These are phyloP conservation scores for Anthoptus insignis DNA, from an alignment of 2,888 invertebrate genomes.

Conservation along the genomic window DNA sequence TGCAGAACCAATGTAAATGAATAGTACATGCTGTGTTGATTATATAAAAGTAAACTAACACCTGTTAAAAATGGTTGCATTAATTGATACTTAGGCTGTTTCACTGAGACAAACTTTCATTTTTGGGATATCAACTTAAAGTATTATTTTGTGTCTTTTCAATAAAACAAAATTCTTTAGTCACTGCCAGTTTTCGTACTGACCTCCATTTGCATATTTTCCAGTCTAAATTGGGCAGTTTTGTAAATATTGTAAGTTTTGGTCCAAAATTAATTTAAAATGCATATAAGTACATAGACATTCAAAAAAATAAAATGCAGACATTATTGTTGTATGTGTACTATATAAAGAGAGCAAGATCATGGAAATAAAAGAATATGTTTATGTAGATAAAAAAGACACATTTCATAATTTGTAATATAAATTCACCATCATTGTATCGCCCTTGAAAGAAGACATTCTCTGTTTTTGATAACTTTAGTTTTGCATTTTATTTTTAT, in stretches of 20 bases:
- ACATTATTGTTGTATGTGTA: constrained; percentile 15
- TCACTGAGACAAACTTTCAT: too few species aligned
- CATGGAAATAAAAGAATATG: constrained; percentile 19
- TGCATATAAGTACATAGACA: too few species aligned
- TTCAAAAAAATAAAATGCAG: constrained; percentile 64
- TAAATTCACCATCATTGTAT: constrained; percentile 15
- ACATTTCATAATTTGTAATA: constrained; percentile 18
- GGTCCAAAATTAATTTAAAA: too few species aligned
- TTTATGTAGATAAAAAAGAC: neutral
- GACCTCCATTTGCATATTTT: constrained; percentile 16
- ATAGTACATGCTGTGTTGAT: neutral
- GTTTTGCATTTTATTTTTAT: constrained; percentile 82
- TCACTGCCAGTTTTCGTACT: constrained; percentile 17
- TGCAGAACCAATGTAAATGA: neutral
- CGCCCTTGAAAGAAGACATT: constrained; percentile 32
- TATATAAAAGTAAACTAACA: neutral
- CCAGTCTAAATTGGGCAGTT: constrained; percentile 42
- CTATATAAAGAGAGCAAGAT: constrained; percentile 8
- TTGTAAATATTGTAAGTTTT: constrained; percentile 21
- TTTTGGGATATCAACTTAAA: too few species aligned
- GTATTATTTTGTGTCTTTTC: too few species aligned
- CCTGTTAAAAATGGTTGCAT: neutral
- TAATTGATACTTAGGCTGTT: too few species aligned
- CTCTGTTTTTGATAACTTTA: constrained; percentile 59
- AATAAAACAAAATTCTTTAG: neutral